phyloP scores from a whole-genome alignment of 2,797 vertebrate species.

The Hemitrygon akajei region DNA sequence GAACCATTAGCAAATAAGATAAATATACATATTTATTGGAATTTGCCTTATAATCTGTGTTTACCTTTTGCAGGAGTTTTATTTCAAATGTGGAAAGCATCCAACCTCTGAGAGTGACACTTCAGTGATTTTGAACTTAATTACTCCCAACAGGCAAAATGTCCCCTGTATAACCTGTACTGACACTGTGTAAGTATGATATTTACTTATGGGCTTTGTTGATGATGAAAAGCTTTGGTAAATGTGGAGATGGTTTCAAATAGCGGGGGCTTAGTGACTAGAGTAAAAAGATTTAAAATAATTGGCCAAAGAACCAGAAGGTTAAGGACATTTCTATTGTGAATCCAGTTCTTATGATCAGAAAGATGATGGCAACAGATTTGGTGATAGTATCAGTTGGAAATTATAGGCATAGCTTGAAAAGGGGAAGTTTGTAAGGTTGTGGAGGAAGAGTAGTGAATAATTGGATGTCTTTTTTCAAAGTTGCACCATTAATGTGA shows the following conservation, averaged over 20 bases:
- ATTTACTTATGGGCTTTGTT: not conserved
- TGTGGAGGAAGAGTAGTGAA: not conserved
- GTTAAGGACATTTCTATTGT: not conserved
- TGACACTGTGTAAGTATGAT: slow-evolving; percentile 66
- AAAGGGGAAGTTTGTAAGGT: not conserved
- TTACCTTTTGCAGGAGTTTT: slow-evolving; percentile 74
- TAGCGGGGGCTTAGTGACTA: not conserved
- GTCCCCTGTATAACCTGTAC: slow-evolving; percentile 79
- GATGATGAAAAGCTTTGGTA: not conserved
- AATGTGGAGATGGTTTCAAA: not conserved
- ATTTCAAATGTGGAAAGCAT: slow-evolving; percentile 84
- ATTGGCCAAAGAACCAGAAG: not conserved
- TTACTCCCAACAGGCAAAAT: slow-evolving; percentile 67
- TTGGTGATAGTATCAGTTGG: not conserved
- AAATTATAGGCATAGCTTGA: not conserved
- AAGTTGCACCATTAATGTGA: not conserved
- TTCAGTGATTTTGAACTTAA: slow-evolving; percentile 77
- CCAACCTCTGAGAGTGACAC: slow-evolving; percentile 74
- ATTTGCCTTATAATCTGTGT: slow-evolving; percentile 47
- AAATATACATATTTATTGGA: not conserved
- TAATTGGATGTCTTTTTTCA: not conserved
- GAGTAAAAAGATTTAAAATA: not conserved
- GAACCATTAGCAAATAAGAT: not conserved
- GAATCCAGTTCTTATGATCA: not conserved
- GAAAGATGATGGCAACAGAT: not conserved